Evolutionary conservation across 2,113 vertebrate genomes (phyloP), one percentile per base, ranked within the genome.

Genomic region (Ceratotherium simum): DNA sequence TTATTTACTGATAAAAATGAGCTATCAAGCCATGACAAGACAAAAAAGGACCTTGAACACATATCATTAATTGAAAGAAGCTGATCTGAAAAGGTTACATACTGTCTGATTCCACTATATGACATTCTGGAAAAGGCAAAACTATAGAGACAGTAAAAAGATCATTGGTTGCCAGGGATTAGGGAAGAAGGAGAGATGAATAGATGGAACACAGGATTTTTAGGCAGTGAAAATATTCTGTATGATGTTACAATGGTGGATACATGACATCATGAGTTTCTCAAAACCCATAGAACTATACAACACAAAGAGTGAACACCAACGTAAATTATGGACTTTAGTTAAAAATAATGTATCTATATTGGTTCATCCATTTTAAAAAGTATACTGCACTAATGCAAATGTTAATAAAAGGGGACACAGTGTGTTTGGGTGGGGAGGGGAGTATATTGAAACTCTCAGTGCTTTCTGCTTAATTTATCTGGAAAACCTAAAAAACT

Each of bases 171-270:
- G 29, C 29, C 48, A 2, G 23, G 60, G 5, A 2, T n/a, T 7
- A 20, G 21, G n/a, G 12, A 11, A 36, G 42, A 10, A 12, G 36
- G 1, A 54, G 33, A 39, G 2, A n/a, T 6, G 9, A 8, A 1
- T 0, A 9, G 20, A 12, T 6, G 6, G 33, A 0, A 5, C 39
- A 6, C 29, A 2, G 64, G 42, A 11, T 27, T 18, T 29, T 64
- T 9, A 2, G 46, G 31, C n/a, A 6, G 1, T 21, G 42, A 29
- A 13, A 2, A 4, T 11, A 1, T 3, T 36, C 29, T 60, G 8
- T 46, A 0, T 51, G 58, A 17, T 0, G 2, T 25, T 1, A 2
- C 2, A 0, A 56, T 0, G 11, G 9, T 1, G 0, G 14, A 21
- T 11, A 3, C 1, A 0, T 6, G 12, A 14, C 1, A 5, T 27